Percentiles rank a stretch among this genome's conserved stretches.
Conservation (phyloP, 2,888 invertebrate species). For the Heliconius hortense region DNA sequence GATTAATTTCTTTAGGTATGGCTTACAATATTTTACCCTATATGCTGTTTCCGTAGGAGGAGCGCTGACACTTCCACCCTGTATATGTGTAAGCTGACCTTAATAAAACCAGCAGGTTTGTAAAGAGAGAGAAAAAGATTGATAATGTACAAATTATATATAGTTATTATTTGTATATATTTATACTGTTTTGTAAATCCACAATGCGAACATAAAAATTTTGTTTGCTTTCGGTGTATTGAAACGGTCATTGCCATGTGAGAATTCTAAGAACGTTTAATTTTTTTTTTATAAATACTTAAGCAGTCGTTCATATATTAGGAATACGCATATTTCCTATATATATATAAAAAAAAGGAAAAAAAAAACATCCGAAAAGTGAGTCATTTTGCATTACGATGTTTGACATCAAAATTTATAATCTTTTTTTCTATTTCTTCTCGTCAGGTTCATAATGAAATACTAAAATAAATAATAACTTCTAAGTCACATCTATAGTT, state of each 20-base stretch:
- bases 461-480: not conserved
- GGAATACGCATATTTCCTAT: not conserved
- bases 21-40: no score
- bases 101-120: not conserved
- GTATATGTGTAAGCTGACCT: not conserved
- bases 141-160: not conserved
- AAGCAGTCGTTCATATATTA: not conserved
- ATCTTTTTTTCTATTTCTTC: no score
- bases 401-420: no score
- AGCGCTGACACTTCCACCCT: no score
- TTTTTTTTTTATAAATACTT: not conserved
- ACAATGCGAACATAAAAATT: slow-evolving; percentile 35
- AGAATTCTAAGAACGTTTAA: not conserved
- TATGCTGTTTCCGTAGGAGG: no score
- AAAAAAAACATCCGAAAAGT: no score
- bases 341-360: not conserved
- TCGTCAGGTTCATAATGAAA: no score
- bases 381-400: no score
- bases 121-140: no score
- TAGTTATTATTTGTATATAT: not conserved
- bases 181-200: slow-evolving; percentile 38
- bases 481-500: not conserved
- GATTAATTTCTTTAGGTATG: no score
- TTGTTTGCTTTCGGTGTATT: slow-evolving; percentile 52
- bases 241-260: slow-evolving; percentile 48